Base-by-base conservation (phyloP, 2,888 invertebrate species). In the Pristionchus exspectatus region DNA sequence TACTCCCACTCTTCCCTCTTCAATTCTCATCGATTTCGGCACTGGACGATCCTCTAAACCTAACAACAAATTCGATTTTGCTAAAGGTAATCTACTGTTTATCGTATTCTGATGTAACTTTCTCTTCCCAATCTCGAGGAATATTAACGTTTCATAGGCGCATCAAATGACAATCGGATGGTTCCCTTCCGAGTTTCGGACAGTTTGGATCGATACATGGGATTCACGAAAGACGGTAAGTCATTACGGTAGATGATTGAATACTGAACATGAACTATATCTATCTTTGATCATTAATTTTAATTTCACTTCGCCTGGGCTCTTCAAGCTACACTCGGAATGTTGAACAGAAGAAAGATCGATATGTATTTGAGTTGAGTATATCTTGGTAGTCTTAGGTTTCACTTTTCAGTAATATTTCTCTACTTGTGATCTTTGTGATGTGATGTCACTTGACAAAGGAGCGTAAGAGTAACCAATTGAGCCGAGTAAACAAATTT, bases 181-280 rank as follows among this genome's bases (percentile, higher is more conserved):
- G 84, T 85, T 10, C 84, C 84, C 0, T 85, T 85, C 84, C 56
- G 84, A 85, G n/a, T 85, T 18, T 85, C 84, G 24, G 59, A 56
- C 24, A 85, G 56, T 24, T 10, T 85, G 24, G 33, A 56, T 12
- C n/a, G 27, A 50, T 59, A 33, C 33, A 59, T 85, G 59, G 84
- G 59, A 85, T 85, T 85, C 84, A 59, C 84, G 21, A 56, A 33
- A 10, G 84, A 85, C 9, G 84, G 84, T 85, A 16, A 30, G 59
- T 4, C 3, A 16, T 27, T 44, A 44, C 72, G 12, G 30, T 33
- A 27, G 30, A 33, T 9, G 21, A 9, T 21, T 54, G 38, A 7
- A 44, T 81, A 9, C 12, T 5, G 21, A n/a, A n/a, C n/a, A n/a
- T n/a, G n/a, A n/a, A n/a, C n/a, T n/a, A n/a, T n/a, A n/a, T n/a